These are phyloP conservation scores for Nephrotoma flavescens DNA, from an alignment of 2,888 invertebrate genomes.

Conservation along the genomic window DNA sequence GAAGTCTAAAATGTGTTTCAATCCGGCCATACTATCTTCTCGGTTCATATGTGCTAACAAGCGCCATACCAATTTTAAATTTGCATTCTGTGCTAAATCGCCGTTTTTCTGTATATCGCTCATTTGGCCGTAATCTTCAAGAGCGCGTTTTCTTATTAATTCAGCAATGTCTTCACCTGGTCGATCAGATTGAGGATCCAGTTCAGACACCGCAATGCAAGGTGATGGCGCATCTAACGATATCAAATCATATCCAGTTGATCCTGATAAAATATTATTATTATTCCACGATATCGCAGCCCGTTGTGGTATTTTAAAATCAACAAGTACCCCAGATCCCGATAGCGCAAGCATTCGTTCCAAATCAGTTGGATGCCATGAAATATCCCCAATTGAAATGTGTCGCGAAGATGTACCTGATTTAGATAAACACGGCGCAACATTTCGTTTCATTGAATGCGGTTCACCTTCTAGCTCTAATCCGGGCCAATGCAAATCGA, in stretches of 20 bases:
- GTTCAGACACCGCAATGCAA: constrained; percentile 8
- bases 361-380: constrained; percentile 73
- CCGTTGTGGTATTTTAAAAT: constrained; percentile 26
- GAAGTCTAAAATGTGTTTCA: constrained; percentile 29
- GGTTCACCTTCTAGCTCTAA: constrained; percentile 59
- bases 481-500: constrained; percentile 69
- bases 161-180: constrained; percentile 43
- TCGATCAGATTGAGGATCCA: constrained; percentile 6
- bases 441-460: constrained; percentile 55
- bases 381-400: constrained; percentile 52
- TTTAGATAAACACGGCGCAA: constrained; percentile 26
- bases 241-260: constrained; percentile 5
- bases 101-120: constrained; percentile 65
- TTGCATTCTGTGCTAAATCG: constrained; percentile 57
- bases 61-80: constrained; percentile 68
- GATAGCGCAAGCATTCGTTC: constrained; percentile 27
- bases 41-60: constrained; percentile 22
- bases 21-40: constrained; percentile 48
- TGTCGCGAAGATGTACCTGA: constrained; percentile 11
- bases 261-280: constrained; percentile 19
- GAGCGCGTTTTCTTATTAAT: constrained; percentile 51
- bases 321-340: constrained; percentile 23
- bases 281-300: constrained; percentile 26
- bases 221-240: not conserved
- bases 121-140: constrained; percentile 57